Base-by-base conservation (phyloP, 2,888 invertebrate species). In the Latrodectus elegans region DNA sequence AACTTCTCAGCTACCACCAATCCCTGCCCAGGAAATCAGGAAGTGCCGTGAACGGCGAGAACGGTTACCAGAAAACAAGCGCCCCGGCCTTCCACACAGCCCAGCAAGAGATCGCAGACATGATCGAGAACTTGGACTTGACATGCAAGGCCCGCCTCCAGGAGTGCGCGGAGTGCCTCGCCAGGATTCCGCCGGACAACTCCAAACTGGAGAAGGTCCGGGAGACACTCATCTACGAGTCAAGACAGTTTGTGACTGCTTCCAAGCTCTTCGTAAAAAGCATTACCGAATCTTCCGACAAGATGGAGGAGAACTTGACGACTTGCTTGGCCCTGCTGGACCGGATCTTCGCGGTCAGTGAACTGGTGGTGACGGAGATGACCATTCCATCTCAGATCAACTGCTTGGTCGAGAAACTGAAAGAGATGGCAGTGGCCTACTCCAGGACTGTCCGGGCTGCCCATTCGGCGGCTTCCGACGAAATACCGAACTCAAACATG, bases 261-360 rank as follows among this genome's bases (percentile, higher is more conserved):
- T 96, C 96, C 15, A 96, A 97, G 89, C 93, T 95, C 88, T 93
- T 97, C 80, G 97, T 97, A 77, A 95, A 96, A 72, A 95, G 96
- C 80, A 95, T 96, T 92, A 96, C 96, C 0, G 95, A 95, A 90
- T 94, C 94, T 81, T 93, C 94, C 49, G 92, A 94, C 4, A 94
- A 94, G 90, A 92, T 95, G 84, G 94, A 95, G 0, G 94, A 95
- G 87, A 95, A 96, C 89, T 93, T 97, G 52, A 95, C 95, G 1
- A 95, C 95, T 90, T 96, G 96, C 91, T 93, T 96, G 90, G 94
- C 95, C 17, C 95, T 96, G 68, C 93, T 97, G 75, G 94, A 96
- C 9, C 93, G 95, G 73, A 94, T 97, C 76, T 95, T 92, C 78
- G 87, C 95, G 90, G 93, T 96, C 14, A 95, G 95, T 51, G 95